Base-by-base conservation (phyloP, 2,888 invertebrate genomes). In the Heliconius hortense region DNA sequence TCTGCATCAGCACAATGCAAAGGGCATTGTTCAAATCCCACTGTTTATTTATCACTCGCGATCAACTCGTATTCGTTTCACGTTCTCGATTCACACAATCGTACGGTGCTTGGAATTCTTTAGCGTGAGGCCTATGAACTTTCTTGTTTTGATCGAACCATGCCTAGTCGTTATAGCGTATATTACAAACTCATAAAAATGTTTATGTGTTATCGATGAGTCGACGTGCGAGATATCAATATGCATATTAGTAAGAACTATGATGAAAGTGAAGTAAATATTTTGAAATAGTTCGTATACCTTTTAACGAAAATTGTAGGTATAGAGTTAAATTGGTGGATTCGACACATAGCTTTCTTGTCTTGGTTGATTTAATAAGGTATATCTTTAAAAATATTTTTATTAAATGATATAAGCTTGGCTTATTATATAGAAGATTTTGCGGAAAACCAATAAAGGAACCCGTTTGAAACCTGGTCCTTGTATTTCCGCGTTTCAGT, bases 71-170 rank as follows among this genome's bases (percentile, higher is more conserved):
- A 93, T 93, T 92, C 93, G 86, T 88, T 88, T 79, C 93, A 92
- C 94, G 94, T 92, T 85, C 87, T 82, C 87, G 87, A 90, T 92
- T 93, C 93, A 91, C 92, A 92, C 93, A 92, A 90, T 85, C 86
- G 84, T 88, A 89, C 87, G 86, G 87, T 88, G 86, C 86, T 89
- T 86, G 86, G 84, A 88, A 92, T 92, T 89, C 91, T 86, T 86
- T 82, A 80, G 80, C 83, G 83, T 75, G 81, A 84, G 84, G 86
- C 84, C 84, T 87, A 86, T 85, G 86, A 88, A 87, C 88, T 87
- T 86, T 84, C 82, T 82, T 85, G 85, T 84, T 85, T 85, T 84
- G 83, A 82, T 72, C 76, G 73, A 73, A 56, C 63, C 69, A 73
- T 74, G 76, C 67, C 75, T 64, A 74, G 63, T 73, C 53, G 31